A percentile compares a stretch with the other conserved stretches of the same genome.
Conservation (phyloP, 2,888 invertebrate species). For the Lasioglossum zephyrum region DNA sequence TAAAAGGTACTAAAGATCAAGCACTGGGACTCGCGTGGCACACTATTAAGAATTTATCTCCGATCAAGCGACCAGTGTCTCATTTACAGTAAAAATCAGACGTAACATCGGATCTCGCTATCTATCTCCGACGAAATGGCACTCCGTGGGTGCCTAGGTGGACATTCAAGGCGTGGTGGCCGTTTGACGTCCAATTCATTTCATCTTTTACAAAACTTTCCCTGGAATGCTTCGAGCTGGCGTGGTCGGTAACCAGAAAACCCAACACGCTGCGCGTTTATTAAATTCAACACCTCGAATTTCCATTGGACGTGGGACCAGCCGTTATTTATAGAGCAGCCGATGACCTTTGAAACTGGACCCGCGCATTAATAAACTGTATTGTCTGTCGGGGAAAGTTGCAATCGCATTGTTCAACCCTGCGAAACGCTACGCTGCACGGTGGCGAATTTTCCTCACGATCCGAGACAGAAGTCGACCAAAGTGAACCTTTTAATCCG, state of each 20-base stretch:
- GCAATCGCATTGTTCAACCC: slow-evolving; percentile 1
- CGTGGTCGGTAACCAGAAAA: slow-evolving; percentile 6
- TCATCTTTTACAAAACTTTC: slow-evolving; percentile 2
- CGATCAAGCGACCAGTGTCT: not conserved
- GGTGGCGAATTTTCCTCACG: not conserved
- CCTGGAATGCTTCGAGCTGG: not conserved
- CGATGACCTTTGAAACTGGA: slow-evolving; percentile 17
- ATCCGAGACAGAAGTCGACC: not conserved
- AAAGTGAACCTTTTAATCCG: not conserved
- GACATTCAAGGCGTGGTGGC: slow-evolving; percentile 7
- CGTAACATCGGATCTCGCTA: slow-evolving; percentile 5
- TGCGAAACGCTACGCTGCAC: not conserved
- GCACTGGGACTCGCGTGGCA: not conserved
- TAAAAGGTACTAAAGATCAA: not conserved
- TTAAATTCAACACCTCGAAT: slow-evolving; percentile 21
- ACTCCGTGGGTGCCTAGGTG: slow-evolving; percentile 10
- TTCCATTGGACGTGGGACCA: not conserved
- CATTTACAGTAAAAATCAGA: not conserved
- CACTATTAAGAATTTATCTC: not conserved
- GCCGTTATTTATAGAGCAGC: slow-evolving; percentile 11
- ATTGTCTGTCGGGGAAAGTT: slow-evolving; percentile 11
- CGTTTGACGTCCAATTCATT: slow-evolving; percentile 14
- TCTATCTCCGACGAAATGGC: slow-evolving; percentile 10
- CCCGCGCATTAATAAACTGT: not conserved
- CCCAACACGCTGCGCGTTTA: slow-evolving; percentile 4